These are phyloP conservation scores for Corythoichthys intestinalis DNA, from an alignment of 2,113 vertebrate species.

Conservation along the genomic window DNA sequence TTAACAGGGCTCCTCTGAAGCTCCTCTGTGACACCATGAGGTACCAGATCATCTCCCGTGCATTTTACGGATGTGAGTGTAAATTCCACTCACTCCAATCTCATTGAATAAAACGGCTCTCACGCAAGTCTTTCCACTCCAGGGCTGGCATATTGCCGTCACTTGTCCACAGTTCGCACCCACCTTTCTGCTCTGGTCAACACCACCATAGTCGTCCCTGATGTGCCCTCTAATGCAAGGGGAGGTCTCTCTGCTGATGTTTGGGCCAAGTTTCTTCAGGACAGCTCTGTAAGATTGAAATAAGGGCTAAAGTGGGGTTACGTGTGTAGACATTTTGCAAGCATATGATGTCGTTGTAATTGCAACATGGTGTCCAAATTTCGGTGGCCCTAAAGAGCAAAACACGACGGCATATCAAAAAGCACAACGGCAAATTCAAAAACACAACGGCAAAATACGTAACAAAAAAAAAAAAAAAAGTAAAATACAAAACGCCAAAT, in stretches of 20 bases:
- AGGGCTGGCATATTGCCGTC: conserved; percentile 97
- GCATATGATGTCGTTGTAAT: too few species aligned
- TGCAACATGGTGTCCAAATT: too few species aligned
- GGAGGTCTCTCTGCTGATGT: conserved; percentile 80
- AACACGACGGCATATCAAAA: too few species aligned
- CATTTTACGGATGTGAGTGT: conserved; percentile 96
- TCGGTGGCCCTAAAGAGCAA: too few species aligned
- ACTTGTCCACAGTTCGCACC: conserved; percentile 93
- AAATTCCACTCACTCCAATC: neutral
- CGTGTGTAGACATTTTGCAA: neutral
- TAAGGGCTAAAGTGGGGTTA: neutral
- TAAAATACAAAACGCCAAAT: too few species aligned
- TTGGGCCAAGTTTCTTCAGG: conserved; percentile 84
- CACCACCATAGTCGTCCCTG: conserved; percentile 81
- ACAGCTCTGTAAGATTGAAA: conserved; percentile 77
- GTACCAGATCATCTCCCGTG: conserved; percentile 97
- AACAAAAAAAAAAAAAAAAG: too few species aligned
- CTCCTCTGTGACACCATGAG: conserved; percentile 99
- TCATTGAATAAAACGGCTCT: neutral
- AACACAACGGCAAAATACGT: too few species aligned
- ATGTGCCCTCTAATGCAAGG: conserved; percentile 74
- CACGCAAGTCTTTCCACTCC: conserved; percentile 1
- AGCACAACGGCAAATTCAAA: too few species aligned
- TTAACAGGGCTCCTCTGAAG: conserved; percentile 85
- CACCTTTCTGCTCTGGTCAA: conserved; percentile 94